These are phyloP conservation scores for Garra rufa DNA, from an alignment of 2,113 vertebrate species.

Conservation along the genomic window DNA sequence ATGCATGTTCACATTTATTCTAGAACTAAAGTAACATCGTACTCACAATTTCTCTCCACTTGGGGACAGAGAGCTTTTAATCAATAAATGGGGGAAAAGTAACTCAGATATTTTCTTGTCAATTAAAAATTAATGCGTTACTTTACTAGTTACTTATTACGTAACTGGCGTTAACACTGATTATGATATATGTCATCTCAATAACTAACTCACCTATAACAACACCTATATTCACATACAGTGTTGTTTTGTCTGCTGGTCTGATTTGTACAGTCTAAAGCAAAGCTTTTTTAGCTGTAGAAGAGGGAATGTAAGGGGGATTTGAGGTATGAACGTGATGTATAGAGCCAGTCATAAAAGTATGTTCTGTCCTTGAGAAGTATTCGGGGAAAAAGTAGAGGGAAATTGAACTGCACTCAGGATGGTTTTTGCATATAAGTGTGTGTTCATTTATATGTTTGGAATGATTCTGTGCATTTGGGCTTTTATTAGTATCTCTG, in stretches of 20 bases:
- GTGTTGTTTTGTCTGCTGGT: background rate
- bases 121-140: too few relatives aligned
- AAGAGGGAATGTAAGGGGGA: background rate
- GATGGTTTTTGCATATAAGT: background rate
- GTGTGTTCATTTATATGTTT: slow-evolving; percentile 2
- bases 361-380: background rate
- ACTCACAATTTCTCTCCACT: too few relatives aligned
- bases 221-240: background rate
- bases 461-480: background rate
- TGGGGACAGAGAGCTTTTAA: too few relatives aligned
- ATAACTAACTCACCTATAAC: too few relatives aligned
- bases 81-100: too few relatives aligned
- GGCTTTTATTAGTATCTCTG: background rate
- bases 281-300: background rate
- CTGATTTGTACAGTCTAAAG: background rate
- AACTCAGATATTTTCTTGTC: too few relatives aligned
- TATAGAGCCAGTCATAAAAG: slow-evolving; percentile 42
- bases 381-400: background rate
- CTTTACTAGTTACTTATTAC: too few relatives aligned
- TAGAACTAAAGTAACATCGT: too few relatives aligned
- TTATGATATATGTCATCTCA: too few relatives aligned
- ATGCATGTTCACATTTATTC: too few relatives aligned
- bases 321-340: background rate
- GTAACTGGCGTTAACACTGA: too few relatives aligned
- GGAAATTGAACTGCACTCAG: slow-evolving; percentile 9